phyloP scores from a whole-genome alignment of 2,888 invertebrate genomes.

The Acleris holmiana region DNA sequence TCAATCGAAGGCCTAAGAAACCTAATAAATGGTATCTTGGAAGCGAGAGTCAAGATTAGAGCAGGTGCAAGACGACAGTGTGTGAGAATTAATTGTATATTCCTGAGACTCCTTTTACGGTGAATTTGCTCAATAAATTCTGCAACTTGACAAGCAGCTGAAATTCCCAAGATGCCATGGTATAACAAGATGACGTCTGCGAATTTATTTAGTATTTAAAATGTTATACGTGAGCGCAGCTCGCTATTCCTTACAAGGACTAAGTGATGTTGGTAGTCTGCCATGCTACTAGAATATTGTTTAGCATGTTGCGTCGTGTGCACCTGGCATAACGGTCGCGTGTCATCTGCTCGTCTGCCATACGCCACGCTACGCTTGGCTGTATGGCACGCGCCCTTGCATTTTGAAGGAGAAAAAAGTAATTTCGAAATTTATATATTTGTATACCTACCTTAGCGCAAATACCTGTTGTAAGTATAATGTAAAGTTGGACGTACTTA shows the following conservation, averaged over 20 bases:
- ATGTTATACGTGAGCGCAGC: constrained; percentile 14
- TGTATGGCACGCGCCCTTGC: constrained; percentile 71
- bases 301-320: constrained; percentile 50
- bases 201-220: constrained; percentile 20
- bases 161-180: constrained; percentile 19
- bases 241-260: constrained; percentile 29
- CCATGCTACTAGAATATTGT: constrained; percentile 20
- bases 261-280: constrained; percentile 20
- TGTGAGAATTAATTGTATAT: neutral
- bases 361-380: constrained; percentile 72
- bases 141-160: constrained; percentile 30
- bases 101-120: constrained; percentile 8
- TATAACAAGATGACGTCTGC: constrained; percentile 30
- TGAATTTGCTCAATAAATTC: constrained; percentile 29
- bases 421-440: constrained; percentile 9
- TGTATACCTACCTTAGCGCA: no score
- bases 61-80: neutral
- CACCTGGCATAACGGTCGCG: constrained; percentile 83
- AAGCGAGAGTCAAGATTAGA: neutral
- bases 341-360: constrained; percentile 80
- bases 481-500: no score
- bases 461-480: no score
- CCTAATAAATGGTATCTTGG: neutral
- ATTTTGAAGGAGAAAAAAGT: constrained; percentile 45
- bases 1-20: no score